Evolutionary conservation across 92 coral and sea anemone species (phyloP), one percentile per base, ranked within the genome.

Genomic region (Anthopleura xanthogrammica): DNA sequence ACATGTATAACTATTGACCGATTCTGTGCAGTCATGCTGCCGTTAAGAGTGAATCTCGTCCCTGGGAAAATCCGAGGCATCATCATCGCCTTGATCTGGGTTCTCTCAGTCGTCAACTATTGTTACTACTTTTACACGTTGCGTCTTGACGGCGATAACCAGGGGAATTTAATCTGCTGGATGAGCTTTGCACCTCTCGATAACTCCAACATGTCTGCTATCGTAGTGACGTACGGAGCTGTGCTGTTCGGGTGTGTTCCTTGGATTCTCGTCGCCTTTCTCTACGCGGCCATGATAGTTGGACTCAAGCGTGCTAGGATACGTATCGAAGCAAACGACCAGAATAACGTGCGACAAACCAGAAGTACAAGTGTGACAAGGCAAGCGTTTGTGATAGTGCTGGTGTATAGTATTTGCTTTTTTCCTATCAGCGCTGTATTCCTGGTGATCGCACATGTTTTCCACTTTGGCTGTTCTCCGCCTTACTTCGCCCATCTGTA

Each of bases 1-100:
- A 19, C 66, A 0, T 78, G 88, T 54, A 85, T 85, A 39, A 85
- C 88, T 36, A 68, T 85, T 17, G 88, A 85, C 70, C 88, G 88
- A 17, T 85, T 85, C 66, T 70, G 82, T 52, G 88, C 88, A 36
- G 88, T 85, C 19, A 71, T 78, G 72, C 16, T 72, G 36, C 88
- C 88, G 20, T 60, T 85, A 76, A 41, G 79, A 23, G 60, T 79
- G 57, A 78, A 41, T 11, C 43, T 66, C 10, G 60, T 85, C 7
- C 79, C 86, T 9, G 88, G 79, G 39, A 77, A 79, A 60, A 41
- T 58, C 24, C 82, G 88, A 2, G 71, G 72, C 13, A 17, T 85
- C 41, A 70, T 71, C 78, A 85, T 85, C 29, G 78, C 16, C 11
- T 71, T 79, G 11, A 78, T 79, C 23, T 85, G 88, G 88, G 57